Conservation (phyloP, 92 coral and sea anemone genomes). For the Epizoanthus rinbou region DNA sequence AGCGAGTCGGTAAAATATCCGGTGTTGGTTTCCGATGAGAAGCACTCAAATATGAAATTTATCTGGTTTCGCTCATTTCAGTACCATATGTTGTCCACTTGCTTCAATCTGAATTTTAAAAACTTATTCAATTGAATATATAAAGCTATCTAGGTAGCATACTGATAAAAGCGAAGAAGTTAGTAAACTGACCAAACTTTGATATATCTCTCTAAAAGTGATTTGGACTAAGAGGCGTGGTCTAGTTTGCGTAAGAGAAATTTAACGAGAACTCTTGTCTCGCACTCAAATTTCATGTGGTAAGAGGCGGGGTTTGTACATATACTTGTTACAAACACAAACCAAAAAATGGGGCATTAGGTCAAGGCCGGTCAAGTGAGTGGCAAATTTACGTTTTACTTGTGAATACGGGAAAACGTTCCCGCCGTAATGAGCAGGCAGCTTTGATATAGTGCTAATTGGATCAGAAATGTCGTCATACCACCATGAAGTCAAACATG, state of each 20-base stretch:
- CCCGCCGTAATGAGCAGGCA: background rate
- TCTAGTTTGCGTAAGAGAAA: background rate
- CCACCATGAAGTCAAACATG: background rate
- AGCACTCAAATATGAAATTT: no score
- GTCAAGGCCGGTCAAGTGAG: slow-evolving; percentile 35
- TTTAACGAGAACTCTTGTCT: background rate
- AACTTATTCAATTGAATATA: no score
- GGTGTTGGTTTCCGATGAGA: no score
- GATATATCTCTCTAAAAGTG: no score
- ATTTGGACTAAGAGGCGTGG: no score
- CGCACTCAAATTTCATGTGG: background rate
- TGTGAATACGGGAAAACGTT: background rate
- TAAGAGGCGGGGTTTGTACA: background rate
- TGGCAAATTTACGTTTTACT: background rate
- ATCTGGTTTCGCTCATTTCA: no score
- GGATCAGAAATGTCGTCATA: slow-evolving; percentile 33
- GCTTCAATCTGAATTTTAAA: no score
- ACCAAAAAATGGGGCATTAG: background rate
- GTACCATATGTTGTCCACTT: no score
- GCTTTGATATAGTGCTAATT: background rate
- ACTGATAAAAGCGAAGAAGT: no score
- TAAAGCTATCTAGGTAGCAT: no score
- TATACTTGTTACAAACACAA: slow-evolving; percentile 21
- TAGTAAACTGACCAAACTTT: no score
- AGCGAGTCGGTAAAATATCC: no score